Evolutionary conservation across 2,113 vertebrate species (phyloP).

Genomic region (Pseudonaja textilis): DNA sequence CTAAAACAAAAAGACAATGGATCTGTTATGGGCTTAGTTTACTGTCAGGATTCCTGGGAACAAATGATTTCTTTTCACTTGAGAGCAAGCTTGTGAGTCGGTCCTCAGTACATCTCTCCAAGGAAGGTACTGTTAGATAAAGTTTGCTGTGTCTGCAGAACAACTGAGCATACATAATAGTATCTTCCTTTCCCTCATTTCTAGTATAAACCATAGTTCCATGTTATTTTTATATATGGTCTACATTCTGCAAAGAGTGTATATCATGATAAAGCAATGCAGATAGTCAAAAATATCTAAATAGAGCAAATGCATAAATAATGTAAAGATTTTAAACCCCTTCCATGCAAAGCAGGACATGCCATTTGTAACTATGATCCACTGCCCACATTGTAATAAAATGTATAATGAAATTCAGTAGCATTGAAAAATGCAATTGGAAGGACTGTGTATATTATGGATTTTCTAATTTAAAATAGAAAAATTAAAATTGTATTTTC

Average conservation of each 20-base stretch:
- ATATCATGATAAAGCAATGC: neutral
- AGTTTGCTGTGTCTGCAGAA: neutral
- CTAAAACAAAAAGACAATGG: constrained; percentile 1
- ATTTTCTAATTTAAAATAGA: neutral
- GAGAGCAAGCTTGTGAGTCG: constrained; percentile 60
- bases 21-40: constrained; percentile 47
- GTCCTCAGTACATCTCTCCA: constrained; percentile 30
- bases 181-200: neutral
- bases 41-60: constrained; percentile 42
- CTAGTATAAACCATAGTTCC: neutral
- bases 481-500: neutral
- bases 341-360: neutral
- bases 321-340: neutral
- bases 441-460: neutral
- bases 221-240: constrained; percentile 9
- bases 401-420: neutral
- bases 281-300: constrained; percentile 5
- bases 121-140: constrained; percentile 18
- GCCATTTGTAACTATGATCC: neutral
- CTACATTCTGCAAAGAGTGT: neutral
- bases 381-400: neutral
- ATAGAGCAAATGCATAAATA: constrained; percentile 1
- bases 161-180: constrained; percentile 27
- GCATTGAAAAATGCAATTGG: neutral
- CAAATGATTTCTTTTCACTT: constrained; percentile 46